These are phyloP conservation scores for Zygogramma bicolorata DNA, from an alignment of 2,888 invertebrate genomes.

Conservation along the genomic window DNA sequence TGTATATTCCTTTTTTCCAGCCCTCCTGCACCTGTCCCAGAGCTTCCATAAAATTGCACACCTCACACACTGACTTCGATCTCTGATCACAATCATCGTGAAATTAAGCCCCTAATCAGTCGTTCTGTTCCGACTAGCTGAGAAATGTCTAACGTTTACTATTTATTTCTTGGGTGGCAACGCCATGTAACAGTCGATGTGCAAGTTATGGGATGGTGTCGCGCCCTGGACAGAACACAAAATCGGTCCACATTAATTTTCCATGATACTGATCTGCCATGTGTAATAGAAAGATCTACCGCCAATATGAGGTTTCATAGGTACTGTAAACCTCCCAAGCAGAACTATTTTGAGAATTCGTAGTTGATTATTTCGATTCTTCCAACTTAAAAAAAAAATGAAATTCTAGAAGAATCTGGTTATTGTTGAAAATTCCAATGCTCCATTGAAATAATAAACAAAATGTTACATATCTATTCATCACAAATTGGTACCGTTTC, in stretches of 20 bases:
- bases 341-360: no score
- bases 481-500: no score
- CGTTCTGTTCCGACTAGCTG: neutral
- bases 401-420: no score
- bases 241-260: neutral
- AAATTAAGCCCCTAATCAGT: neutral
- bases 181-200: neutral
- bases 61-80: neutral
- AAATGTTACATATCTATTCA: no score
- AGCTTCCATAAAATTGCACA: neutral
- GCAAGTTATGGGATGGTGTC: neutral
- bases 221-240: neutral
- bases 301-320: neutral
- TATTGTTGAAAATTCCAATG: no score
- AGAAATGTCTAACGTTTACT: neutral
- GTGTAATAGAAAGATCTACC: neutral
- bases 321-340: neutral
- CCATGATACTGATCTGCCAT: neutral
- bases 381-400: no score
- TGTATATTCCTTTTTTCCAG: no score
- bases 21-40: neutral
- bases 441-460: no score
- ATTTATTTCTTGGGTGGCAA: neutral
- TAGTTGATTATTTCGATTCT: no score
- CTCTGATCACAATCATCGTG: neutral